Evolutionary conservation across 2,113 vertebrate genomes (phyloP).

Genomic region (Aptenodytes forsteri): DNA sequence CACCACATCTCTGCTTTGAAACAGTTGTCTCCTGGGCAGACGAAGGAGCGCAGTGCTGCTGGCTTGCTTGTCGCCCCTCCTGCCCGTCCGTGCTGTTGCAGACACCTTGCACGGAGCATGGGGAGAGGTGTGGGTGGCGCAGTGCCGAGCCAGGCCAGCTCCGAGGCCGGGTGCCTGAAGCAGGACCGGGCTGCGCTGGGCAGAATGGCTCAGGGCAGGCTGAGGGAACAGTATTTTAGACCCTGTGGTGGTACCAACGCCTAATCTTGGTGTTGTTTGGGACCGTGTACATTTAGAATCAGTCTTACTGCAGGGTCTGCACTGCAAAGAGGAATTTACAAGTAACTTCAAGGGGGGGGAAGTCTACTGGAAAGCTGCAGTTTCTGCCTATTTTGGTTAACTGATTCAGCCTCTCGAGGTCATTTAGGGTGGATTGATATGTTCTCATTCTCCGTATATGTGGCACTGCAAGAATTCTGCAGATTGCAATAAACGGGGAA

Average conservation of each 20-base stretch:
- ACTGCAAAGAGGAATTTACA: not conserved
- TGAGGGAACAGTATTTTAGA: not conserved
- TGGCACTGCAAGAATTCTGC: constrained; percentile 18
- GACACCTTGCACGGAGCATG: not conserved
- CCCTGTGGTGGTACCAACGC: not conserved
- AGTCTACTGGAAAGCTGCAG: not conserved
- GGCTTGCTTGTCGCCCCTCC: not conserved
- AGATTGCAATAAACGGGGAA: constrained; percentile 9
- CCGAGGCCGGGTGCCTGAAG: not conserved
- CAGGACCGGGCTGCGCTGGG: not conserved
- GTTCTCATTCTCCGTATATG: constrained; percentile 25
- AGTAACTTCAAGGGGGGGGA: not conserved
- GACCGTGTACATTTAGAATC: rapidly evolving
- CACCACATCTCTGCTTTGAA: not conserved
- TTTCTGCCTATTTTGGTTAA: constrained; percentile 28
- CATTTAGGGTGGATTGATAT: constrained; percentile 31
- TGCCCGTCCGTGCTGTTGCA: not conserved
- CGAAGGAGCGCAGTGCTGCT: not conserved
- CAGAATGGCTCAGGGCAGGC: not conserved
- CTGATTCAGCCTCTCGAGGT: constrained; percentile 32
- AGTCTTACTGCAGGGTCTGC: not conserved
- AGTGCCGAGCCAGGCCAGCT: not conserved
- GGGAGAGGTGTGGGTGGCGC: not conserved
- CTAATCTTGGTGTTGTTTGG: not conserved
- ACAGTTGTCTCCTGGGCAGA: not conserved